phyloP scores from a whole-genome alignment of 2,888 invertebrate species.

The Criorhina ranunculi region DNA sequence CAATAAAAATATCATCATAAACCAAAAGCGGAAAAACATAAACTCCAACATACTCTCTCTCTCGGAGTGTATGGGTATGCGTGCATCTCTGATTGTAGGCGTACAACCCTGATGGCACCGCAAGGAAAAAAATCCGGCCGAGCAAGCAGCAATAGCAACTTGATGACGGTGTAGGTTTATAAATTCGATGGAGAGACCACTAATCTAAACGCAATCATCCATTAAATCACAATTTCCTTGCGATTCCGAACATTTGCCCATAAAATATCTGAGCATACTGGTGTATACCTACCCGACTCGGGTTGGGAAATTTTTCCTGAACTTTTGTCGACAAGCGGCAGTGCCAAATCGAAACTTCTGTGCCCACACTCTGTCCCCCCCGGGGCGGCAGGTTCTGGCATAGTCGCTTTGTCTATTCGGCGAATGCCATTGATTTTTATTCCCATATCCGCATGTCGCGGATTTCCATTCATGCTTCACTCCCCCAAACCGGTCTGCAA shows the following conservation, averaged over 20 bases:
- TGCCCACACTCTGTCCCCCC: constrained; percentile 17
- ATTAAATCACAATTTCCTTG: constrained; percentile 78
- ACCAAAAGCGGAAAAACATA: constrained; percentile 78
- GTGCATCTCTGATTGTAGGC: constrained; percentile 57
- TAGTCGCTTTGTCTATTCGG: constrained; percentile 66
- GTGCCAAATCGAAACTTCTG: constrained; percentile 67
- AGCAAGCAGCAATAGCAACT: constrained; percentile 75
- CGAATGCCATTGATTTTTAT: constrained; percentile 68
- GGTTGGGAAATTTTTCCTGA: constrained; percentile 49
- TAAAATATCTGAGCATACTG: constrained; percentile 64
- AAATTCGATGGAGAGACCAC: constrained; percentile 76
- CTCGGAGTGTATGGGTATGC: constrained; percentile 42
- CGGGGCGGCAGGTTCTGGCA: constrained; percentile 17
- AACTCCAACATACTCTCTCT: constrained; percentile 70
- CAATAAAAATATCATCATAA: constrained; percentile 78
- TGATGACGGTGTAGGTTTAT: constrained; percentile 76
- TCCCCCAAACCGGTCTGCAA: constrained; percentile 34
- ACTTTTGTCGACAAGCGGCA: constrained; percentile 55
- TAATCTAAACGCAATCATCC: constrained; percentile 79
- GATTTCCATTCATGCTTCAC: constrained; percentile 55
- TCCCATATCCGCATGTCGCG: constrained; percentile 68
- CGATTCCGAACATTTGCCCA: constrained; percentile 77
- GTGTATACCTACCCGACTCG: constrained; percentile 36
- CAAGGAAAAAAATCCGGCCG: constrained; percentile 51
- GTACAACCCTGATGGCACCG: constrained; percentile 41